Conservation (phyloP, 2,113 vertebrate genomes). For the Cricetomys ansorgei region DNA sequence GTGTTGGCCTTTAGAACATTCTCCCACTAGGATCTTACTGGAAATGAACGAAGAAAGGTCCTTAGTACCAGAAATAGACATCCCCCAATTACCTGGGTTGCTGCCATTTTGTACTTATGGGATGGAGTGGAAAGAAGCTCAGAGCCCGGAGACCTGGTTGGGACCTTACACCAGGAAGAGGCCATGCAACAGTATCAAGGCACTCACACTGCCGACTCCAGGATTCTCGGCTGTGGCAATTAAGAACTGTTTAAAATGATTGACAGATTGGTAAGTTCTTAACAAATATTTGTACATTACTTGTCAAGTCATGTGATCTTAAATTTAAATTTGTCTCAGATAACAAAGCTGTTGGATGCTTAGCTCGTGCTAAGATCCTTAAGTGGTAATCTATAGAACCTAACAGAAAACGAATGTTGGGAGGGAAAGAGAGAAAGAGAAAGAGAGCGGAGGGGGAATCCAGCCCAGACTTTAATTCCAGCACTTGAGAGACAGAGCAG, state of each 20-base stretch:
- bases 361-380: constrained; percentile 37
- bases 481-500: background rate
- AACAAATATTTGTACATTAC: constrained; percentile 56
- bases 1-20: constrained; percentile 47
- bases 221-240: background rate
- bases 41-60: constrained; percentile 50
- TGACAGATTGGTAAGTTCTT: constrained; percentile 63
- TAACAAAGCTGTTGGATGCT: constrained; percentile 16
- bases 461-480: background rate
- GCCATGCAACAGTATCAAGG: rapidly evolving
- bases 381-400: constrained; percentile 38
- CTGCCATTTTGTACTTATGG: background rate
- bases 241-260: constrained; percentile 30
- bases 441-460: too few species aligned
- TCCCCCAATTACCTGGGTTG: background rate
- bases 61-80: constrained; percentile 55
- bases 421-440: background rate
- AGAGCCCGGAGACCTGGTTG: background rate
- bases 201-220: rapidly evolving
- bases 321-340: constrained; percentile 58
- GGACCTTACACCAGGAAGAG: rapidly evolving
- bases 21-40: background rate
- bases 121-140: background rate
- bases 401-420: constrained; percentile 51
- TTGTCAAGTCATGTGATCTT: constrained; percentile 62